Conservation (phyloP, 2,888 invertebrate genomes). For the Tachina grossa region DNA sequence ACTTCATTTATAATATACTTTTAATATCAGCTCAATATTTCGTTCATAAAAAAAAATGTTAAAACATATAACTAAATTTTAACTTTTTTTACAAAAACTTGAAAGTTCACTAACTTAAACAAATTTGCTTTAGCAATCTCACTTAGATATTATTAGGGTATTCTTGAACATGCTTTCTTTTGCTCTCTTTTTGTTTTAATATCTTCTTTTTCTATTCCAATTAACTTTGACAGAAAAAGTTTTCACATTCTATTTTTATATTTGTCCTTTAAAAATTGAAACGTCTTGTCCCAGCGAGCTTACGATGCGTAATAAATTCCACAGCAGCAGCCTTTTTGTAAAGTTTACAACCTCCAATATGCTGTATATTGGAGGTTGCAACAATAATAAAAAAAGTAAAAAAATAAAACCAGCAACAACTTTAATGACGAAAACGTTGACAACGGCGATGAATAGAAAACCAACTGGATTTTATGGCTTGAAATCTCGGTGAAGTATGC, state of each 20-base stretch:
- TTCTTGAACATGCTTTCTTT: background rate
- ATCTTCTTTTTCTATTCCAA: background rate
- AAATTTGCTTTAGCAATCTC: background rate
- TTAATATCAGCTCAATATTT: too few species aligned
- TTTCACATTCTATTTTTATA: constrained; percentile 5
- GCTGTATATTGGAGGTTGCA: constrained; percentile 4
- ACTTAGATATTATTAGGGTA: too few species aligned
- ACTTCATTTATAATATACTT: too few species aligned
- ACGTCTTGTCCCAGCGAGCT: constrained; percentile 68
- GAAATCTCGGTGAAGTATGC: constrained; percentile 67
- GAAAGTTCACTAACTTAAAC: background rate
- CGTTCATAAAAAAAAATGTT: too few species aligned
- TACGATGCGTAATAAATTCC: constrained; percentile 74
- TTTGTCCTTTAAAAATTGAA: constrained; percentile 37
- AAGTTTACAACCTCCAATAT: constrained; percentile 54
- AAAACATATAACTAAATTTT: background rate
- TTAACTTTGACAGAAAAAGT: background rate
- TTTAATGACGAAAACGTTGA: constrained; percentile 26
- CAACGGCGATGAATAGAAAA: constrained; percentile 43
- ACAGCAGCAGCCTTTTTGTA: constrained; percentile 73
- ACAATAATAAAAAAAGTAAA: constrained; percentile 30
- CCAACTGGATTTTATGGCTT: constrained; percentile 63
- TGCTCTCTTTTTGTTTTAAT: background rate
- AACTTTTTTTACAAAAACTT: background rate
- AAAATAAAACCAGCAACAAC: constrained; percentile 31